Evolutionary conservation across 2,113 vertebrate species (phyloP), one percentile per base, ranked within the genome.

Genomic region (Corynorhinus townsendii): DNA sequence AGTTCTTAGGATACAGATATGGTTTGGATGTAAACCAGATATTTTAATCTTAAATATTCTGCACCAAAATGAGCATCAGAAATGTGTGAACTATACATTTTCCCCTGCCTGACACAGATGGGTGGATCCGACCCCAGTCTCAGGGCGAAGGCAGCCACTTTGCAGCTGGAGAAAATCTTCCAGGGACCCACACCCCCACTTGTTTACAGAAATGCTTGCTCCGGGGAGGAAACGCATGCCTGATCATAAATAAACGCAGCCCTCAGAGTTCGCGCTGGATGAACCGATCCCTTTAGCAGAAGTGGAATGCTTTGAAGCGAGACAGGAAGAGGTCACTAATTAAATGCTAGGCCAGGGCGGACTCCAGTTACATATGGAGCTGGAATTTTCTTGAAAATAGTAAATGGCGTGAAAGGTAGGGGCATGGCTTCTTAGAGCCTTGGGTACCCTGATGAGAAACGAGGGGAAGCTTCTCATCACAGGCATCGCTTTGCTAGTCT

Each of bases 31-130:
- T 66, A 90, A 91, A 91, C 84, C 35, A 96, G 79, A 77, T 95
- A 97, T 96, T 95, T 97, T 91, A 87, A 95, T 93, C 87, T 87
- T 95, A 94, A 96, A 97, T 97, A 97, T 95, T 97, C 95, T 81
- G 40, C 84, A 84, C 68, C 72, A 47, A 97, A 97, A 92, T 94
- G 97, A 96, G 54, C 96, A 97, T 88, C 93, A 83, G 86, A 92
- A 95, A 96, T 95, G 93, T 97, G 95, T 97, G 97, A 97, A 95
- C 83, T 89, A 69, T 19, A 90, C 35, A n/a, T 92, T 83, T 87
- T 91, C 71, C 77, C n/a, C 24, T 93, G 79, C 85, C 40, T 95
- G 77, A 90, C 88, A 89, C 95, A 97, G 95, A 97, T 89, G 92
- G 90, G 64, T 73, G 68, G 69, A 71, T 86, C 80, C 49, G 64